Percentiles rank a stretch among this genome's conserved stretches.
Evolutionary conservation across 2,888 invertebrate genomes (phyloP).

Genomic region (Nephrocerus scutellatus): DNA sequence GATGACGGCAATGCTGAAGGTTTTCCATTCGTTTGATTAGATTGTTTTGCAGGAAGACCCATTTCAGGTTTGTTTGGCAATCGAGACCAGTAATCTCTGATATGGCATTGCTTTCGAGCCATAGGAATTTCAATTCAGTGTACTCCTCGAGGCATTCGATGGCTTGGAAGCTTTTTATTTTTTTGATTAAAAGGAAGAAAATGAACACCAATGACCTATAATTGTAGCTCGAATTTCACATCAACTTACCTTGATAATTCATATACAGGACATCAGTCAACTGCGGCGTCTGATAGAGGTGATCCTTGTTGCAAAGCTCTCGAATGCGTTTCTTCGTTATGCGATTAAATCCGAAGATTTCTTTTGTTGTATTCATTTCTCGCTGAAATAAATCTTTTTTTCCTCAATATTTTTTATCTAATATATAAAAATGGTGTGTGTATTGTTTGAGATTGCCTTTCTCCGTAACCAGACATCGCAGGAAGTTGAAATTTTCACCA

Average conservation of each 20-base stretch:
- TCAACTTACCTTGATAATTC: conserved; percentile 76
- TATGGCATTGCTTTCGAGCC: conserved; percentile 90
- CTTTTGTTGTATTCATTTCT: too few relatives aligned
- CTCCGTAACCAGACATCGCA: too few relatives aligned
- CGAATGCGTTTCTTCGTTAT: conserved; percentile 78
- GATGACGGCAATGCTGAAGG: conserved; percentile 58
- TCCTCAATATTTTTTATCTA: too few relatives aligned
- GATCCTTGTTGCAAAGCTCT: conserved; percentile 76
- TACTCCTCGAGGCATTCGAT: conserved; percentile 93
- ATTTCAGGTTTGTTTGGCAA: conserved; percentile 65
- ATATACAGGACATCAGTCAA: conserved; percentile 90
- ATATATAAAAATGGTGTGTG: too few relatives aligned
- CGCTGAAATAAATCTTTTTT: too few relatives aligned
- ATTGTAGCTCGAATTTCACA: background rate
- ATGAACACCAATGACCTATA: background rate
- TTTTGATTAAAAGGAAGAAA: background rate
- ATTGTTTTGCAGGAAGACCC: conserved; percentile 85
- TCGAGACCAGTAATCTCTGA: conserved; percentile 76
- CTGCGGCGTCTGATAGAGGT: conserved; percentile 78
- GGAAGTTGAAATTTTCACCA: too few relatives aligned
- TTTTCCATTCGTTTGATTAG: conserved; percentile 77
- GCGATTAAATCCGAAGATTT: conserved; percentile 43
- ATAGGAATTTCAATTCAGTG: conserved; percentile 81
- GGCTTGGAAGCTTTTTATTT: conserved; percentile 59
- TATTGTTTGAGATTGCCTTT: too few relatives aligned